These are phyloP conservation scores for Nasonia giraulti DNA, from an alignment of 1,140 invertebrate genomes.

Conservation along the genomic window DNA sequence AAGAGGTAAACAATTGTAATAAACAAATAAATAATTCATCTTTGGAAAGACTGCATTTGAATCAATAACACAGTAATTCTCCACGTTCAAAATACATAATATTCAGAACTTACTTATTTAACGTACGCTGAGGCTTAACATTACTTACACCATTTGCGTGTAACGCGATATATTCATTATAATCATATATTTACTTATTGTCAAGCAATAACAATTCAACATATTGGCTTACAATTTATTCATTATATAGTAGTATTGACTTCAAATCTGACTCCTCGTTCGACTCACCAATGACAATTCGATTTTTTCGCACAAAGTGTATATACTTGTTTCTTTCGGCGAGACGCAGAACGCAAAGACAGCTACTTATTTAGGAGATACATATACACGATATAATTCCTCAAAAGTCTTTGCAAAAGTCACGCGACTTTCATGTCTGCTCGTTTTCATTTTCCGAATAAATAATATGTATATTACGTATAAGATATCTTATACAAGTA, in stretches of 20 bases:
- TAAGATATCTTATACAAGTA: background rate
- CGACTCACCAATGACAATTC: background rate
- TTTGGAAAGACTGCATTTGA: background rate
- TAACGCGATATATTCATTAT: background rate
- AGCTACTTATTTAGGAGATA: background rate
- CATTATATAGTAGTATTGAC: conserved; percentile 44
- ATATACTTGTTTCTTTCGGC: background rate
- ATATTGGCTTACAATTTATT: background rate
- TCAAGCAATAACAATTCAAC: conserved; percentile 15
- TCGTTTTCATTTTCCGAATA: background rate
- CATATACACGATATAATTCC: background rate
- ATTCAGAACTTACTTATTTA: conserved; percentile 1
- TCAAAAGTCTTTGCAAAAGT: conserved; percentile 4
- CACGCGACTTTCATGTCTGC: background rate
- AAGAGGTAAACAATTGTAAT: background rate
- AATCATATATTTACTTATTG: background rate
- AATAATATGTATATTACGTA: background rate
- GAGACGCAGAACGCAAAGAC: background rate
- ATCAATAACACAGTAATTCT: background rate
- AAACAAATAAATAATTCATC: too few species aligned
- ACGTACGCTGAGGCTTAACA: background rate
- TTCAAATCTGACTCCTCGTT: conserved; percentile 21
- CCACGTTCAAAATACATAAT: conserved; percentile 7
- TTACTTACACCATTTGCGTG: background rate
- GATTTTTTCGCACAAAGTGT: background rate